These are phyloP conservation scores for Olivierus martensii DNA, from an alignment of 1,140 invertebrate species.

Conservation along the genomic window DNA sequence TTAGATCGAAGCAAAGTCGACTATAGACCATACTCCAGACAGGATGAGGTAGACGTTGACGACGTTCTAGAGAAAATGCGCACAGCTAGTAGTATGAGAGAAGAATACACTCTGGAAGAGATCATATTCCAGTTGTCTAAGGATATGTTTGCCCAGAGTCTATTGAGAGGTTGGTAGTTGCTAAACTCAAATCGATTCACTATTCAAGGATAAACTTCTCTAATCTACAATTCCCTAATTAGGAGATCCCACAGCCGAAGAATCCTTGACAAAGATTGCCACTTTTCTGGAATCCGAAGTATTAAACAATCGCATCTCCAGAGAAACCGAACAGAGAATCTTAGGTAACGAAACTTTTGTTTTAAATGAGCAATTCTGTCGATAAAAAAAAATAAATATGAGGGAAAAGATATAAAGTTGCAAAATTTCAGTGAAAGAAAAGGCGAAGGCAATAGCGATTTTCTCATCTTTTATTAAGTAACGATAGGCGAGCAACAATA, in stretches of 20 bases:
- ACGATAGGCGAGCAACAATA: no score
- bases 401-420: no score
- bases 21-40: slow-evolving; percentile 30
- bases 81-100: slow-evolving; percentile 44
- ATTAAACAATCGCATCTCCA: slow-evolving; percentile 48
- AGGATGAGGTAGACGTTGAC: slow-evolving; percentile 40
- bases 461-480: no score
- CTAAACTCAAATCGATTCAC: slow-evolving; percentile 1
- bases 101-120: slow-evolving; percentile 47
- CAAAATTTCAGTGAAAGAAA: no score
- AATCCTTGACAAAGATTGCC: slow-evolving; percentile 49
- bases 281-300: slow-evolving; percentile 52
- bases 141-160: slow-evolving; percentile 55
- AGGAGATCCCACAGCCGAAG: slow-evolving; percentile 45
- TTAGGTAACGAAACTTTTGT: no score
- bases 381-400: no score
- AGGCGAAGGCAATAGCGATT: no score
- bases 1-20: no score
- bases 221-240: no score
- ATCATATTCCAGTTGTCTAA: slow-evolving; percentile 59
- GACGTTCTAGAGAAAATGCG: slow-evolving; percentile 41
- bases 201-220: slow-evolving; percentile 20
- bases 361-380: no score
- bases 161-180: slow-evolving; percentile 37
- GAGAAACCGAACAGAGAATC: slow-evolving; percentile 53